phyloP scores from a whole-genome alignment of 2,797 vertebrate species.

The Hafferia zeledoni region DNA sequence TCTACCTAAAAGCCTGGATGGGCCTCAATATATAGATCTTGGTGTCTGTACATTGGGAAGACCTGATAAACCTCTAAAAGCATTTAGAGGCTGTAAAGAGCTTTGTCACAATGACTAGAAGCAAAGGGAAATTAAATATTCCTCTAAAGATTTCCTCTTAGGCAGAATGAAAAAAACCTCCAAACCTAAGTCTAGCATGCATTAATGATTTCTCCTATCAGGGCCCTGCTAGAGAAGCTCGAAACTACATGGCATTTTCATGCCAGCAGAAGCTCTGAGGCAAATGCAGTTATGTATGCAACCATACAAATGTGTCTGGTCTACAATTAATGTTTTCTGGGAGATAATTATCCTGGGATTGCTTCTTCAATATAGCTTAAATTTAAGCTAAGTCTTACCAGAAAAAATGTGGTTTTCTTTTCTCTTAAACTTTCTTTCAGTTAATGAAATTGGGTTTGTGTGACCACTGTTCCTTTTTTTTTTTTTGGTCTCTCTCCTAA shows the following conservation, averaged over 20 bases:
- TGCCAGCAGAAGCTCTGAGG: neutral
- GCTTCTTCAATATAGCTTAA: neutral
- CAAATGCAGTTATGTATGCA: neutral
- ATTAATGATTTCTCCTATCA: neutral
- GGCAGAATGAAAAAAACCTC: neutral
- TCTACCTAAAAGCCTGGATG: neutral
- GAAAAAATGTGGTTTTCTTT: neutral
- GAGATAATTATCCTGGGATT: neutral
- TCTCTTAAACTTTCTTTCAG: neutral
- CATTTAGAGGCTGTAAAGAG: neutral
- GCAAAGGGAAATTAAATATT: neutral
- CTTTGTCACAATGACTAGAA: neutral
- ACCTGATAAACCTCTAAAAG: neutral
- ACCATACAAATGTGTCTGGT: neutral
- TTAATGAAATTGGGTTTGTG: neutral
- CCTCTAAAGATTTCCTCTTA: neutral
- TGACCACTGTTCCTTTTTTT: neutral
- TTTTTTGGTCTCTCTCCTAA: neutral
- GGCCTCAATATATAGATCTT: neutral
- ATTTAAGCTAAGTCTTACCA: neutral
- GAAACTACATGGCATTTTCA: neutral
- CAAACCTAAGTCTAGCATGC: neutral
- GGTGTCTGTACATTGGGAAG: neutral
- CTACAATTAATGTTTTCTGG: neutral
- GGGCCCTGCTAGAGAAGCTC: neutral